phyloP scores from a whole-genome alignment of 2,888 invertebrate species.

The Rhaphigaster nebulosa region DNA sequence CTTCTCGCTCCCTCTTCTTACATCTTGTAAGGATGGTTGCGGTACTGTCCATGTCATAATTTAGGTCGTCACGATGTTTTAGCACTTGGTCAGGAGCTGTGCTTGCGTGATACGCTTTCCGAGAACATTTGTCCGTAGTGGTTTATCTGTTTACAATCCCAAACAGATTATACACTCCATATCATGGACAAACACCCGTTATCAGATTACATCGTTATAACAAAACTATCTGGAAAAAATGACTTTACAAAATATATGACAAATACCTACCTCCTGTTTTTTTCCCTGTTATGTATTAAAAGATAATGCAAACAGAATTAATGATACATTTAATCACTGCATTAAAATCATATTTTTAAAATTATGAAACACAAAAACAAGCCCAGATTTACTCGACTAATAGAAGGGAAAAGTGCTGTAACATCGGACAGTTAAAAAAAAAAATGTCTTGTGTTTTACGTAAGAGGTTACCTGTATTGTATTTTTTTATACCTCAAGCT shows the following conservation, averaged over 20 bases:
- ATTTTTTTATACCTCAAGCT: too few relatives aligned
- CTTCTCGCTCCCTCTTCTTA: conserved; percentile 5
- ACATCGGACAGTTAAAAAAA: too few relatives aligned
- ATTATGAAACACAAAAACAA: not conserved
- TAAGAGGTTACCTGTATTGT: too few relatives aligned
- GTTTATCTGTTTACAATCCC: not conserved
- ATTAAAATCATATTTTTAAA: not conserved
- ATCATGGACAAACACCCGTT: not conserved
- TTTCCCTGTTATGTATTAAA: not conserved
- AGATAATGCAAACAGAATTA: not conserved
- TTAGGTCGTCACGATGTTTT: not conserved
- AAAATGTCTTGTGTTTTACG: too few relatives aligned
- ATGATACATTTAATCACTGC: not conserved
- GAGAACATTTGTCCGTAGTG: not conserved
- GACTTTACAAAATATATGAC: not conserved
- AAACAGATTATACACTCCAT: not conserved
- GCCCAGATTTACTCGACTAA: too few relatives aligned
- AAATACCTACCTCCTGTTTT: not conserved
- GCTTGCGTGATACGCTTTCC: not conserved
- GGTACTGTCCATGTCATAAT: not conserved
- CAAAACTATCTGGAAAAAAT: not conserved
- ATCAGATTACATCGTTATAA: not conserved
- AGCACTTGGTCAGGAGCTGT: not conserved
- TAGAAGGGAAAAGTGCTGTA: too few relatives aligned
- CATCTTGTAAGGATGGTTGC: conserved; percentile 3